Percentiles rank a stretch among this genome's conserved stretches.
Evolutionary conservation across 2,888 invertebrate genomes (phyloP).

Genomic region (Lasioglossum leucozonium): DNA sequence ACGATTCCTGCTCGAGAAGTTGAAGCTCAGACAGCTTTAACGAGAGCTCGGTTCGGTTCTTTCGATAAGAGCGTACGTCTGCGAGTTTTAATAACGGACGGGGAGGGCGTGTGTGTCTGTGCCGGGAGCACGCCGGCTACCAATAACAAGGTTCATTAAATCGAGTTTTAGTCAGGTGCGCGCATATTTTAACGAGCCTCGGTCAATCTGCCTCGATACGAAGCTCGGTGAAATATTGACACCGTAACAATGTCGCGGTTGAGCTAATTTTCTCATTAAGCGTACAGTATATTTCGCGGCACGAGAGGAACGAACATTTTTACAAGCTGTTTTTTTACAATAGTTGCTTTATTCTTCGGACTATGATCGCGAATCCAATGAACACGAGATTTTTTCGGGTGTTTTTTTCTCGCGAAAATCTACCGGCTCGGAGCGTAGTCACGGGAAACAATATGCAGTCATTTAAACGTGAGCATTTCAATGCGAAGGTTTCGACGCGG

Average conservation of each 20-base stretch:
- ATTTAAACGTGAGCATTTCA: neutral
- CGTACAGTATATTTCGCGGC: neutral
- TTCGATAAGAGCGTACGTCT: neutral
- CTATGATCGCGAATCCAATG: neutral
- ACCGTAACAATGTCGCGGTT: neutral
- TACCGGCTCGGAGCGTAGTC: neutral
- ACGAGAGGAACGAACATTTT: neutral
- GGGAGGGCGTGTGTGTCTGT: neutral
- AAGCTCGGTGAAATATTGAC: neutral
- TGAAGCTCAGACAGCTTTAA: slow-evolving; percentile 12
- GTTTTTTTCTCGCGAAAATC: neutral
- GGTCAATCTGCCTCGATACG: neutral
- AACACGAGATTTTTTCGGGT: neutral
- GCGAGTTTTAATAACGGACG: neutral
- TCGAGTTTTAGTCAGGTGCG: neutral
- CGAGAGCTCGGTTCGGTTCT: neutral
- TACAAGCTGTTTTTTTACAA: neutral
- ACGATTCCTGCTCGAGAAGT: neutral
- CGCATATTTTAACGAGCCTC: neutral
- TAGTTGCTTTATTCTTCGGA: neutral
- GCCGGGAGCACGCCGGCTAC: neutral
- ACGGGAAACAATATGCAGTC: neutral
- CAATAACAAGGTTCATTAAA: slow-evolving; percentile 5
- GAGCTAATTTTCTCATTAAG: neutral
- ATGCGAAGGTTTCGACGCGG: neutral